A percentile compares a stretch with the other conserved stretches of the same genome.
These are phyloP conservation scores for Drosophila nigrodunni DNA, from an alignment of 1,140 invertebrate species.

Conservation along the genomic window DNA sequence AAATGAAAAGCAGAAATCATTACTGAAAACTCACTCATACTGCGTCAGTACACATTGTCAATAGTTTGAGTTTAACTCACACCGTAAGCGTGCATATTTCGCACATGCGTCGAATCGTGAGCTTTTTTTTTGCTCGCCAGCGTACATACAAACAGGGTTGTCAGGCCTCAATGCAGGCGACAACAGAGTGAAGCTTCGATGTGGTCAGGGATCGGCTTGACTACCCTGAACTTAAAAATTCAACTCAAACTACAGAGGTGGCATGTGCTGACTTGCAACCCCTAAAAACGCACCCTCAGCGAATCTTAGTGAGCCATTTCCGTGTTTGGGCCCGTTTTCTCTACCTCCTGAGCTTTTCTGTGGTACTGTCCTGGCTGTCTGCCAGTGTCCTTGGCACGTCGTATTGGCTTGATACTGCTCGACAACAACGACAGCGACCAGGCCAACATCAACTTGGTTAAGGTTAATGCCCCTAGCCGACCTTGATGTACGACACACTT, in stretches of 20 bases:
- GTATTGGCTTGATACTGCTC: conserved; percentile 49
- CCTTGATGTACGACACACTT: conserved; percentile 82
- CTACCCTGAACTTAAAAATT: conserved; percentile 50
- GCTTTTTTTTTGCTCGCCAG: conserved; percentile 54
- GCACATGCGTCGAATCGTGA: conserved; percentile 46
- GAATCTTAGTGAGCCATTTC: conserved; percentile 68
- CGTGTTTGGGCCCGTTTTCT: conserved; percentile 34
- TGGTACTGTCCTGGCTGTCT: conserved; percentile 28
- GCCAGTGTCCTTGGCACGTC: conserved; percentile 70
- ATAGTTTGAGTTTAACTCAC: conserved; percentile 64
- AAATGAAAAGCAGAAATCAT: conserved; percentile 40
- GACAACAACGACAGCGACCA: conserved; percentile 35
- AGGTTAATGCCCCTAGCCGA: conserved; percentile 83
- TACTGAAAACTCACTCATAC: conserved; percentile 70
- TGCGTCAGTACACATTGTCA: conserved; percentile 16
- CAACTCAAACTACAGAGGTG: conserved; percentile 59
- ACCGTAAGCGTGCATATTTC: conserved; percentile 31
- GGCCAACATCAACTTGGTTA: conserved; percentile 72
- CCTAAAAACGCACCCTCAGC: conserved; percentile 66
- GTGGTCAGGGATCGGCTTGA: neutral
- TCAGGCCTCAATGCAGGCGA: neutral
- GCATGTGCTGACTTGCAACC: conserved; percentile 59
- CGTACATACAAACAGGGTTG: conserved; percentile 59
- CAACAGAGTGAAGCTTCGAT: neutral
- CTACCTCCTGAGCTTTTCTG: conserved; percentile 55